phyloP scores from a whole-genome alignment of 2,113 vertebrate genomes.

The Echinops telfairi region DNA sequence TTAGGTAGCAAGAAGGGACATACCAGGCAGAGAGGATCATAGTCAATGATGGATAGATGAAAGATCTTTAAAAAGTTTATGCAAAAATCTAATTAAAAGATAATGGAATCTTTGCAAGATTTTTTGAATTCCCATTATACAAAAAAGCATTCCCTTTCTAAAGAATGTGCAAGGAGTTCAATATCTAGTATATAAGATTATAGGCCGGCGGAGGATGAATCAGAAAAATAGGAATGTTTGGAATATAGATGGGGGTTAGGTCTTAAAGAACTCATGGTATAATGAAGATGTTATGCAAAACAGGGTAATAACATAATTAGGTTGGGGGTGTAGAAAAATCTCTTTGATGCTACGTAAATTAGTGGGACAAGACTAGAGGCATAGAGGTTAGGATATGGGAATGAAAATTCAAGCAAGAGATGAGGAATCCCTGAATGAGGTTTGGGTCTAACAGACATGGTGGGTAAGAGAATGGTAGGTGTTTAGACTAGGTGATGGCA shows the following conservation, averaged over 20 bases:
- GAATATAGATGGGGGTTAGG: not conserved
- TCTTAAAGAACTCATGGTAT: not conserved
- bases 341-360: not conserved
- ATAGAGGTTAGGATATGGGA: not conserved
- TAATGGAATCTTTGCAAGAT: no score
- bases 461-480: not conserved
- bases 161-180: not conserved
- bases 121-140: not conserved
- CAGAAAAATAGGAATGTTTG: constrained; percentile 29
- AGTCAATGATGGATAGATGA: not conserved
- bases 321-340: constrained; percentile 44
- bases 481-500: not conserved
- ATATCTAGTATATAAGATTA: not conserved
- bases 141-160: not conserved
- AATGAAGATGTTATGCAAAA: not conserved
- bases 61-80: not conserved
- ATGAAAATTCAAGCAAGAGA: not conserved
- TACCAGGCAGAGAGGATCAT: not conserved
- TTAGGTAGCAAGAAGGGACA: not conserved
- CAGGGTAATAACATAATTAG: not conserved
- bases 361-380: not conserved
- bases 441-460: not conserved
- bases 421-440: not conserved
- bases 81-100: no score
- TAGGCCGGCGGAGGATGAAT: not conserved